phyloP scores from a whole-genome alignment of 2,113 vertebrate genomes.

The Plecturocebus donacophilus region DNA sequence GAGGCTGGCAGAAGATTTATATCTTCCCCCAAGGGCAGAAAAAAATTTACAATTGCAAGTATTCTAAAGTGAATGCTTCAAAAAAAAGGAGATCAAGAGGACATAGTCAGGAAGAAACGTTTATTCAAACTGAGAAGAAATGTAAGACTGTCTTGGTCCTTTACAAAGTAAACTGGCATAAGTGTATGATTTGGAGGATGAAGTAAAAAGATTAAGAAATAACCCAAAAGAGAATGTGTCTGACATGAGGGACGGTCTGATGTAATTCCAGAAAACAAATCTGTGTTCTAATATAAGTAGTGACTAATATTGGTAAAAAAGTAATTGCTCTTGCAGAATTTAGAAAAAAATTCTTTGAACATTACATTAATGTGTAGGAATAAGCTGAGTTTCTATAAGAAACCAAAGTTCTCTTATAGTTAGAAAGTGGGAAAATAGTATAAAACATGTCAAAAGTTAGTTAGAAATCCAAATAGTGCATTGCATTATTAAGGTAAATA shows the following conservation, averaged over 20 bases:
- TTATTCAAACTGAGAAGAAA: not conserved
- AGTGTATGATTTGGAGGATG: not conserved
- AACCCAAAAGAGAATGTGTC: not conserved
- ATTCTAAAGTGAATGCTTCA: not conserved
- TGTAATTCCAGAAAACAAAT: not conserved
- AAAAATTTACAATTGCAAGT: not conserved
- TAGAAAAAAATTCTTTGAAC: not conserved
- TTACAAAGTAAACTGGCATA: not conserved
- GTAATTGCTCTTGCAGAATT: not conserved
- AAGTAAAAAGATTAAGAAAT: not conserved
- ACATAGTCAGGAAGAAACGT: not conserved
- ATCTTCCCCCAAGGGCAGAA: not conserved
- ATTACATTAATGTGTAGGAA: not conserved
- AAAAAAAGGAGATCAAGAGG: not conserved
- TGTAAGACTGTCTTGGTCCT: not conserved
- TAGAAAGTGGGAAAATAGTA: constrained; percentile 1
- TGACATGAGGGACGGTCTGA: not conserved
- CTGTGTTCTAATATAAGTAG: not conserved
- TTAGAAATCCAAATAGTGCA: constrained; percentile 43
- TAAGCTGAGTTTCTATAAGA: not conserved
- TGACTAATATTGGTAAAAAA: not conserved
- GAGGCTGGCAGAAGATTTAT: not conserved
- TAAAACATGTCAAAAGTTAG: constrained; percentile 47
- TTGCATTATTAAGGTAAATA: constrained; percentile 59
- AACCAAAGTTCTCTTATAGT: not conserved